Evolutionary conservation across 2,888 invertebrate genomes (phyloP).

Genomic region (Melanotus villosus): DNA sequence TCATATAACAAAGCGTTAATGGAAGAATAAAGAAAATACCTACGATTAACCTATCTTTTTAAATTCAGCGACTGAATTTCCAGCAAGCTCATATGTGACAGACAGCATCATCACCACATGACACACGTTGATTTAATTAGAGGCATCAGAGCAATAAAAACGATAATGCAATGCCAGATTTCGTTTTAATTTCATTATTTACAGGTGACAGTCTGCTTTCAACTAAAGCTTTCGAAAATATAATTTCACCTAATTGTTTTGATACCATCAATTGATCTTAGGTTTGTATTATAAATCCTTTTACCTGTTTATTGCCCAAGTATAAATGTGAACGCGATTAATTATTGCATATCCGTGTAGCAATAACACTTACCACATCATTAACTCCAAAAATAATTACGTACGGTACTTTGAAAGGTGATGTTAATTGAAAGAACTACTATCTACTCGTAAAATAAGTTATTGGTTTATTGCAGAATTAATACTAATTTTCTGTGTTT

Average conservation of each 20-base stretch:
- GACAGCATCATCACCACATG: too few relatives aligned
- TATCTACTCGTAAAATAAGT: neutral
- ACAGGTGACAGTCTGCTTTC: slow-evolving; percentile 7
- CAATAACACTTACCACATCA: neutral
- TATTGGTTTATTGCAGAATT: neutral
- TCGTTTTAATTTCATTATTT: neutral
- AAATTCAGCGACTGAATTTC: too few relatives aligned
- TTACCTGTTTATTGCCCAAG: neutral
- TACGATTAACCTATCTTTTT: too few relatives aligned
- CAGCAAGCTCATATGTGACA: too few relatives aligned
- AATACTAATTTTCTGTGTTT: neutral
- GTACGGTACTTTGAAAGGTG: neutral
- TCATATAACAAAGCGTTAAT: too few relatives aligned
- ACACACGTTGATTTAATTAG: neutral
- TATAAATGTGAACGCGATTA: neutral
- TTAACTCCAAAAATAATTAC: neutral
- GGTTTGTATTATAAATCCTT: neutral
- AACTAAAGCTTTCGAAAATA: slow-evolving; percentile 13
- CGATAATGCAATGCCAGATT: neutral
- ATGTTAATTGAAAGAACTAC: neutral
- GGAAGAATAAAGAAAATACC: too few relatives aligned
- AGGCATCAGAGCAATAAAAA: neutral
- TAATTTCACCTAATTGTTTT: slow-evolving; percentile 8
- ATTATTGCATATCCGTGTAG: neutral
- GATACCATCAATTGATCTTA: neutral